These are phyloP conservation scores for Himalopsyche tibetana DNA, from an alignment of 2,888 invertebrate species.

Conservation along the genomic window DNA sequence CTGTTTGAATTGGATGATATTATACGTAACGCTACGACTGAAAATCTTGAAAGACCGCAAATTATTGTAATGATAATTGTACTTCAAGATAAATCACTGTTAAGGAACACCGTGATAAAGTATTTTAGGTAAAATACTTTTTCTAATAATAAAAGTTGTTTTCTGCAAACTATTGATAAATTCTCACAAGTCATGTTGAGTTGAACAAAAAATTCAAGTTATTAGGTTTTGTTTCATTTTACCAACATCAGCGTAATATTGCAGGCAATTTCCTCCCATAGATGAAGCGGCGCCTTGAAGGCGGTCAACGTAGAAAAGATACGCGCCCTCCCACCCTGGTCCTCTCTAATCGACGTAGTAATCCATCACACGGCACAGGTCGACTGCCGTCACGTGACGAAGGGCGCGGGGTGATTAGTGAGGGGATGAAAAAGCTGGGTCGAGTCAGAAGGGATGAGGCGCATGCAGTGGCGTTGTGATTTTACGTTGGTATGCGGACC, in stretches of 20 bases:
- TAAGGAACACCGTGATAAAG: no score
- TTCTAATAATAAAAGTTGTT: no score
- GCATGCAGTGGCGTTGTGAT: not conserved
- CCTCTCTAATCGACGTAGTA: constrained; percentile 65
- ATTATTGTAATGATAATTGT: no score
- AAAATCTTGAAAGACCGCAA: no score
- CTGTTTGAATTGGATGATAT: no score
- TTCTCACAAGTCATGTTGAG: no score
- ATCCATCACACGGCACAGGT: constrained; percentile 66
- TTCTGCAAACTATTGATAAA: no score
- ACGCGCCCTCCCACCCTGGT: constrained; percentile 52
- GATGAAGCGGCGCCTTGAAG: not conserved
- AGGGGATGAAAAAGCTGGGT: constrained; percentile 52
- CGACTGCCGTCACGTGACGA: constrained; percentile 49
- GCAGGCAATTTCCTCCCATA: not conserved
- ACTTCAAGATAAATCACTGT: no score
- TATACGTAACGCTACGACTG: no score
- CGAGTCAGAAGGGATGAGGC: constrained; percentile 45
- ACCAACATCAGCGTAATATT: constrained; percentile 1
- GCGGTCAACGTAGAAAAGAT: constrained; percentile 39
- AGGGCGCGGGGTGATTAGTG: constrained; percentile 54
- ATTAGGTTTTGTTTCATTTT: not conserved
- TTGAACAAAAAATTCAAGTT: no score
- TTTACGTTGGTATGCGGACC: not conserved
- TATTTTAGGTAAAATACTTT: no score